Base-by-base conservation (phyloP, 2,888 invertebrate genomes). In the Chalcis sispes region DNA sequence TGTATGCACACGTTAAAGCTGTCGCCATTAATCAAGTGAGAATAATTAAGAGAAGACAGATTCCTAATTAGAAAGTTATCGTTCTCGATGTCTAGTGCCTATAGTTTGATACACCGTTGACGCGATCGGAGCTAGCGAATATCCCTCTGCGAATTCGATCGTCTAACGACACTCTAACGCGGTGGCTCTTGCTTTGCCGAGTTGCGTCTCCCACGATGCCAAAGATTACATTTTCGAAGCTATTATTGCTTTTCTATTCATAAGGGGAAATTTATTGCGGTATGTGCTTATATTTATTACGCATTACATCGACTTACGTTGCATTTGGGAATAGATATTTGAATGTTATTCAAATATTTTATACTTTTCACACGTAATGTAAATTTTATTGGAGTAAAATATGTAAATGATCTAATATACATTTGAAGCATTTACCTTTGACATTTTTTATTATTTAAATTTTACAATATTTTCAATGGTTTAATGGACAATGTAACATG, bases 61-160 rank as follows among this genome's bases (percentile, higher is more conserved):
- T 80, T 82, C 82, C 84, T 85, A 85, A 86, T 85, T 85, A 85
- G 83, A 85, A 84, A 85, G 82, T 85, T 85, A 86, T 85, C 84
- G 83, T 80, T 82, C 78, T 81, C 81, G 82, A 83, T 84, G 82
- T 82, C 81, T 67, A 32, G 79, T 70, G 75, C 73, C 73, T 77
- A 72, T 75, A 54, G 77, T 80, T 78, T 36, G 64, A 36, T 62
- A 71, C 52, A 58, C 29, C 25, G 67, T 29, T 70, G 77, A 76
- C 77, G 73, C 69, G 74, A 77, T 52, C 75, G 78, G 79, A 56
- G 67, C 72, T 61, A 72, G 54, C 25, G 40, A 23, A 13, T 18
- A 18, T 8, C 15, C 23, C 13, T 23, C 32, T 48, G 42, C 2
- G 13, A 32, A 40, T 70, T 27, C 32, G 61, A 61, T 70, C 27